Evolutionary conservation across 2,888 invertebrate species (phyloP).

Genomic region (Carcina quercana): DNA sequence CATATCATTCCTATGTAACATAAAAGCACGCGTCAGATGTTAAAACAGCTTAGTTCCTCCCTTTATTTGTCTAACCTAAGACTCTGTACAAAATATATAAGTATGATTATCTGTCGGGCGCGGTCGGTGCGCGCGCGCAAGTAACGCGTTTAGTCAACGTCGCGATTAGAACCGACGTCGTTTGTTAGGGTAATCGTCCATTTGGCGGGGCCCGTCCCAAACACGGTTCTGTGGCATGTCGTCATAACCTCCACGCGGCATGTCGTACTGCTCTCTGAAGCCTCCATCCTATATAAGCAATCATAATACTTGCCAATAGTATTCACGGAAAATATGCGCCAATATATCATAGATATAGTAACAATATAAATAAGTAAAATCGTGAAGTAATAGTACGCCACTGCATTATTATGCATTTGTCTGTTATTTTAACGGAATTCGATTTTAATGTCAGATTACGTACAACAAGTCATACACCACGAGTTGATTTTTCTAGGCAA

Average conservation of each 20-base stretch:
- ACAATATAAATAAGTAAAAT: no score
- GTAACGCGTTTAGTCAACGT: neutral
- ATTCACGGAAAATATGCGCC: no score
- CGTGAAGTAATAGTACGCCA: no score
- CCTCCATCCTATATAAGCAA: conserved; percentile 71
- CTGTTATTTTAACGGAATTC: no score
- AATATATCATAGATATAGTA: no score
- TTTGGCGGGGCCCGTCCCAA: conserved; percentile 71
- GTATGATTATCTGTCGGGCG: conserved; percentile 2
- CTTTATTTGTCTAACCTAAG: conserved; percentile 26
- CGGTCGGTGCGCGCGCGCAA: conserved; percentile 4
- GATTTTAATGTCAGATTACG: no score
- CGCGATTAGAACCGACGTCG: conserved; percentile 75
- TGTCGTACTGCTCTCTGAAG: conserved; percentile 72
- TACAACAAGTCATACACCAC: no score
- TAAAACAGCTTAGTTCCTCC: conserved; percentile 1
- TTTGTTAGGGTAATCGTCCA: conserved; percentile 79
- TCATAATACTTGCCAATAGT: conserved; percentile 66
- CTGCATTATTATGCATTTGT: no score
- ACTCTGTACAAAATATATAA: conserved; percentile 12
- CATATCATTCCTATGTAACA: no score
- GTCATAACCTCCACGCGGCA: conserved; percentile 60
- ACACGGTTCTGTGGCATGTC: conserved; percentile 70
- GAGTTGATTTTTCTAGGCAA: no score
- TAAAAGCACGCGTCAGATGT: neutral